Conservation (phyloP, 2,113 vertebrate species). For the Oncorhynchus keta region DNA sequence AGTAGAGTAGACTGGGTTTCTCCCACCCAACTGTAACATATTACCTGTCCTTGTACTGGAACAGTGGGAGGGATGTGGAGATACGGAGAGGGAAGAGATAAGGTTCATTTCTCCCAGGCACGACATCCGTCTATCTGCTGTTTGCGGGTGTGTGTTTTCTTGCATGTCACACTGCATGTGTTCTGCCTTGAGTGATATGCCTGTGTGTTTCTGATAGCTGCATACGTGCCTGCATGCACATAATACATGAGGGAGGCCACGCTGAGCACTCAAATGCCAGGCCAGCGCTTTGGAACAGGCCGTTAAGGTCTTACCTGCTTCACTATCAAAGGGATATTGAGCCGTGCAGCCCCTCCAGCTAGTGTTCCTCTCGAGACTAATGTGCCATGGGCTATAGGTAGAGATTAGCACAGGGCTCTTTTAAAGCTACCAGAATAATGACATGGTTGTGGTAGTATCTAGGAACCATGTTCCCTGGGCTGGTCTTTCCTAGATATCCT, state of each 20-base stretch:
- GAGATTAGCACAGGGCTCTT: constrained; percentile 53
- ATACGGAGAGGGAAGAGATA: constrained; percentile 51
- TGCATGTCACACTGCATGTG: background rate
- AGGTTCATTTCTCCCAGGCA: constrained; percentile 47
- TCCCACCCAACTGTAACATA: constrained; percentile 46
- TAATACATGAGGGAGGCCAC: constrained; percentile 11
- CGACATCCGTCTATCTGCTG: constrained; percentile 26
- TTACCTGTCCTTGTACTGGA: constrained; percentile 50
- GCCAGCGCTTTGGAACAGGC: constrained; percentile 45
- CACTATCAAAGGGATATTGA: constrained; percentile 62
- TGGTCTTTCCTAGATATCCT: background rate
- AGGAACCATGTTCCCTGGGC: no score
- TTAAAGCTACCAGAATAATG: constrained; percentile 13
- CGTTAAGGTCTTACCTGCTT: constrained; percentile 58
- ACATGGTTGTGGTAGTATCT: no score
- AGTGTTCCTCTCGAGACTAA: constrained; percentile 49
- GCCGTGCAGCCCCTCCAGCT: constrained; percentile 40
- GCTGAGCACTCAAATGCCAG: constrained; percentile 43
- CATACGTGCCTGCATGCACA: constrained; percentile 19
- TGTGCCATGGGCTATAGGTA: constrained; percentile 47
- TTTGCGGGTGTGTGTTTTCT: background rate
- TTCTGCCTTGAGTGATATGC: background rate
- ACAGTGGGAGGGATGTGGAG: constrained; percentile 45
- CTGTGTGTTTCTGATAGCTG: background rate
- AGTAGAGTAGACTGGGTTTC: constrained; percentile 17